Percentiles rank a stretch among this genome's conserved stretches.
Evolutionary conservation across 2,797 vertebrate genomes (phyloP).

Genomic region (Spinibarbus caldwelli): DNA sequence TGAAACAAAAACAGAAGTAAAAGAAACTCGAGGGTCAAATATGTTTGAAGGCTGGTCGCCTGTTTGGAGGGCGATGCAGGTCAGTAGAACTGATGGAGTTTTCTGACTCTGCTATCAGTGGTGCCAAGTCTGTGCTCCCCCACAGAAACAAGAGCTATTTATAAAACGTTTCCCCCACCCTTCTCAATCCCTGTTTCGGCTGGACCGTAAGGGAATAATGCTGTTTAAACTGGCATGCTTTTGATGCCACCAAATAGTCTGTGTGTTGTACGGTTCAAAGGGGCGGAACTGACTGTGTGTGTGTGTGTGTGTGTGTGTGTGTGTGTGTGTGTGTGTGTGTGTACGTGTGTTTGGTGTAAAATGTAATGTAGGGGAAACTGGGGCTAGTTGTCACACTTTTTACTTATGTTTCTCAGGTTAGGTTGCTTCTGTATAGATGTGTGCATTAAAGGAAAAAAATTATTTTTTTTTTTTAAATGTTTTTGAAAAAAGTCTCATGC

Average conservation of each 20-base stretch:
- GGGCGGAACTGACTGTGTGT: neutral
- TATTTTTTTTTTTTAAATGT: neutral
- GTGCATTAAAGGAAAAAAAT: neutral
- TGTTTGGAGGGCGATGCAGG: slow-evolving; percentile 32
- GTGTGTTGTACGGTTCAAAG: slow-evolving; percentile 27
- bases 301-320: too few species aligned
- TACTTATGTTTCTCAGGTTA: neutral
- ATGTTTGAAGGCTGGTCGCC: slow-evolving; percentile 3
- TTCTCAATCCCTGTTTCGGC: slow-evolving; percentile 16
- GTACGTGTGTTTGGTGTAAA: slow-evolving; percentile 19
- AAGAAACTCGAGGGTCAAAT: neutral
- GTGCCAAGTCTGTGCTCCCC: slow-evolving; percentile 39
- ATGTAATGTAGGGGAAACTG: neutral
- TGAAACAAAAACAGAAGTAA: neutral
- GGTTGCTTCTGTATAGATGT: neutral
- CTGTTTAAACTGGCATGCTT: slow-evolving; percentile 38
- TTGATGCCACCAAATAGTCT: slow-evolving; percentile 37
- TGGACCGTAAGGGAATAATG: slow-evolving; percentile 32
- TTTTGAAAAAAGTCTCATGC: neutral
- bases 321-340: too few species aligned
- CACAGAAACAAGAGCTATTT: slow-evolving; percentile 42
- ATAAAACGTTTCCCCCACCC: slow-evolving; percentile 19
- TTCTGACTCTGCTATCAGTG: slow-evolving; percentile 1
- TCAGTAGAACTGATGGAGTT: slow-evolving; percentile 33
- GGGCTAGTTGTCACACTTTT: slow-evolving; percentile 22